Evolutionary conservation across 2,888 invertebrate species (phyloP).

Genomic region (Oscheius sp.): DNA sequence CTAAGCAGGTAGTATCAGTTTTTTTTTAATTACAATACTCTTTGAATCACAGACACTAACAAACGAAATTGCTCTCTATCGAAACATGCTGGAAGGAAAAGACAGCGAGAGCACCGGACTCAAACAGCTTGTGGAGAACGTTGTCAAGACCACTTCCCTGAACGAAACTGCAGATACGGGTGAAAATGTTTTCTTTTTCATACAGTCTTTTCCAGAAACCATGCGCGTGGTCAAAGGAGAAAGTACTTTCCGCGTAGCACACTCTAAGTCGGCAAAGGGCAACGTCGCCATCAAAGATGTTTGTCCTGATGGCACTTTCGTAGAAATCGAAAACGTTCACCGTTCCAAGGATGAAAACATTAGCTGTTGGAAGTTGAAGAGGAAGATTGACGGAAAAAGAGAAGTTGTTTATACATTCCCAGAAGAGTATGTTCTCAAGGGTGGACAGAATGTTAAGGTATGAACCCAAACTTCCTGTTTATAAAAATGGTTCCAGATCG

Average conservation of each 20-base stretch:
- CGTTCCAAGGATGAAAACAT: conserved; percentile 71
- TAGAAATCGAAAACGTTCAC: conserved; percentile 74
- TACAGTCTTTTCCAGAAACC: conserved; percentile 48
- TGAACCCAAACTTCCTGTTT: not conserved
- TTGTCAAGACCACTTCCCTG: conserved; percentile 65
- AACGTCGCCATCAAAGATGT: conserved; percentile 75
- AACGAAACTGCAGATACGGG: conserved; percentile 63
- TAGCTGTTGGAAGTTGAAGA: conserved; percentile 73
- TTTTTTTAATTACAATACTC: not conserved
- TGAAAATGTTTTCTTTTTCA: conserved; percentile 15
- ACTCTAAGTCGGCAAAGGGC: conserved; percentile 76
- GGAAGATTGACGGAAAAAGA: conserved; percentile 72
- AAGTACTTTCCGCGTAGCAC: conserved; percentile 76
- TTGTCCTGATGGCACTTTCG: conserved; percentile 75
- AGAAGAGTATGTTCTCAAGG: conserved; percentile 49
- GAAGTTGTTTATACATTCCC: conserved; percentile 60
- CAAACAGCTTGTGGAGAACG: conserved; percentile 69
- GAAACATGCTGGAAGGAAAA: conserved; percentile 77
- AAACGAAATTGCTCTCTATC: conserved; percentile 77
- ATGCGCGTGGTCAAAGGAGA: conserved; percentile 73
- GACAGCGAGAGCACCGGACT: conserved; percentile 74
- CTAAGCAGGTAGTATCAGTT: conserved; percentile 52
- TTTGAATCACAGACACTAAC: conserved; percentile 74
- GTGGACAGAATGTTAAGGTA: conserved; percentile 58
- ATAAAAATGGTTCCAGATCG: conserved; percentile 7